These are phyloP conservation scores for Sterrhoptilus dennistouni DNA, from an alignment of 2,113 vertebrate genomes.

Conservation along the genomic window DNA sequence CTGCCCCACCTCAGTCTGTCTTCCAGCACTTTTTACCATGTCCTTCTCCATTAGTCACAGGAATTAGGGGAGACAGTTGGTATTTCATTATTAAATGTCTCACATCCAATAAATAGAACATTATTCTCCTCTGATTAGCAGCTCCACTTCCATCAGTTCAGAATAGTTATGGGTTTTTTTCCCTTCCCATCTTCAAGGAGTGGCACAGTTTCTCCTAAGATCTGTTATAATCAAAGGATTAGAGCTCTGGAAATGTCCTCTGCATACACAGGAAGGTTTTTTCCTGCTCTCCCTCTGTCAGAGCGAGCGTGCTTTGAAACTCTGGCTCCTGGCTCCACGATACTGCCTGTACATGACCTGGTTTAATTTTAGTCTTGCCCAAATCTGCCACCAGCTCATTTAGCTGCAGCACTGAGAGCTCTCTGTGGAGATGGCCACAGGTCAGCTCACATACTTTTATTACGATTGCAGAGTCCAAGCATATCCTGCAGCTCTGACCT, in stretches of 20 bases:
- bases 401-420: not conserved
- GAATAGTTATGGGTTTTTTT: not conserved
- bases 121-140: constrained; percentile 47
- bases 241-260: constrained; percentile 31
- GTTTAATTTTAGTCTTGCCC: constrained; percentile 26
- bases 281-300: not conserved
- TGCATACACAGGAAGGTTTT: not conserved
- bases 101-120: constrained; percentile 31
- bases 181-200: not conserved
- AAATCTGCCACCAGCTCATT: constrained; percentile 8
- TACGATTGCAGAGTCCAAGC: not conserved
- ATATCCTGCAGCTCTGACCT: not conserved
- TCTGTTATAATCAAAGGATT: constrained; percentile 45
- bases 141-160: not conserved
- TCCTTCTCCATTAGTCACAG: constrained; percentile 1
- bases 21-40: not conserved
- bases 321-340: not conserved
- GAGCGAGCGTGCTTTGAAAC: not conserved
- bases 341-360: not conserved
- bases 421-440: not conserved
- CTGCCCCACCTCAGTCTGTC: not conserved
- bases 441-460: not conserved
- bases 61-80: constrained; percentile 30
- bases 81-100: constrained; percentile 20
- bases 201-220: constrained; percentile 23